These are phyloP conservation scores for Elgaria multicarinata DNA, from an alignment of 2,113 vertebrate genomes.

Conservation along the genomic window DNA sequence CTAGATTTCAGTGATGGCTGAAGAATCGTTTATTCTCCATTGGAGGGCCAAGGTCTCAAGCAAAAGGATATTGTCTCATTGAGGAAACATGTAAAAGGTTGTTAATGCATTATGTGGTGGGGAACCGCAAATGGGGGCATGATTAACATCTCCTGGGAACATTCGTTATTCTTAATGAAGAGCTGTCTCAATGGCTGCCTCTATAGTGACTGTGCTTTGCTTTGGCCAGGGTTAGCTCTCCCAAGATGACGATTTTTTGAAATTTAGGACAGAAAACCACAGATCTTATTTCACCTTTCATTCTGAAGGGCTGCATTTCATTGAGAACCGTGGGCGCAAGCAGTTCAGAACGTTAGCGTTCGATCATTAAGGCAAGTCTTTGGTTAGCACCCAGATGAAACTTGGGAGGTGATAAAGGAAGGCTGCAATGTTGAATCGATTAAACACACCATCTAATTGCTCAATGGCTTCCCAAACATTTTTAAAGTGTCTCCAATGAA, in stretches of 20 bases:
- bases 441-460: neutral
- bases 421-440: neutral
- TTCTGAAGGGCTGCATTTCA: conserved; percentile 9
- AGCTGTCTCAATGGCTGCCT: neutral
- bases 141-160: conserved; percentile 9
- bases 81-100: neutral
- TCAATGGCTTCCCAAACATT: neutral
- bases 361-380: neutral
- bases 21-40: conserved; percentile 4
- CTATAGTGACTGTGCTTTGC: neutral
- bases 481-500: neutral
- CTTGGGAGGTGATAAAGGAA: neutral
- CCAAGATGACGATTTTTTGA: conserved; percentile 14
- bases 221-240: neutral
- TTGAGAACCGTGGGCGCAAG: neutral
- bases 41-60: neutral
- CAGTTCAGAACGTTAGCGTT: neutral
- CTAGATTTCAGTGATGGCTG: neutral
- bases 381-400: neutral
- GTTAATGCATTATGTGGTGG: neutral
- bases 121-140: neutral
- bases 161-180: conserved; percentile 1
- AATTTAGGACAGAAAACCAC: neutral
- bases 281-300: neutral
- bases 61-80: conserved; percentile 2